phyloP scores from a whole-genome alignment of 2,888 invertebrate species.

The Sinodicranocentrus sp. region DNA sequence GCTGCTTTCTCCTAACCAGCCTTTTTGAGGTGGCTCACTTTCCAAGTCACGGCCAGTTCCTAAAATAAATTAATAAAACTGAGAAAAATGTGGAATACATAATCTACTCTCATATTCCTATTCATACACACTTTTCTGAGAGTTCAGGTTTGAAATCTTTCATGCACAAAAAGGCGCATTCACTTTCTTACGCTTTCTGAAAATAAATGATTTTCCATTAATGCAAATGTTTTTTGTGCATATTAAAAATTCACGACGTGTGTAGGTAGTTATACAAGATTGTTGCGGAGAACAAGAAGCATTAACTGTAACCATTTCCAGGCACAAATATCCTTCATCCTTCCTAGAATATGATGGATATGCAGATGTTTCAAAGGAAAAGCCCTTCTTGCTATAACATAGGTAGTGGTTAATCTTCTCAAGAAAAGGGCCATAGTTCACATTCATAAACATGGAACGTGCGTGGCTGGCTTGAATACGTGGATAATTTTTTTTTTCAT shows the following conservation, averaged over 20 bases:
- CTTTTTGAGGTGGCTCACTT: slow-evolving; percentile 48
- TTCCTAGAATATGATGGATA: neutral
- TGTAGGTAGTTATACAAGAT: neutral
- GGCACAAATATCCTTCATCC: neutral
- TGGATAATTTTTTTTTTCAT: slow-evolving; percentile 51
- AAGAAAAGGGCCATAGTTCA: no score
- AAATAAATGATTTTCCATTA: slow-evolving; percentile 31
- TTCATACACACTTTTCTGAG: neutral
- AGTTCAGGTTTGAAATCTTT: no score
- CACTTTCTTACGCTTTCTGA: neutral
- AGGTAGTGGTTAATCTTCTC: no score
- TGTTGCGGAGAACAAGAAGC: no score
- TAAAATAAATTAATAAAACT: slow-evolving; percentile 34
- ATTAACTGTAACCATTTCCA: no score
- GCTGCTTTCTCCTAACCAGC: slow-evolving; percentile 44
- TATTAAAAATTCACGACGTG: neutral
- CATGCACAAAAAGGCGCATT: neutral
- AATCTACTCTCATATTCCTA: neutral
- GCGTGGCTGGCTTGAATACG: slow-evolving; percentile 24
- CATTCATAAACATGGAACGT: slow-evolving; percentile 15
- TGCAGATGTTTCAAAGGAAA: neutral
- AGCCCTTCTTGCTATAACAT: no score
- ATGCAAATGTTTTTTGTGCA: slow-evolving; percentile 18
- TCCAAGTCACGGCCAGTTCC: slow-evolving; percentile 55
- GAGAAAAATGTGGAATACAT: slow-evolving; percentile 9